Conservation (phyloP, 2,888 invertebrate genomes). For the Lumbricus terrestris region DNA sequence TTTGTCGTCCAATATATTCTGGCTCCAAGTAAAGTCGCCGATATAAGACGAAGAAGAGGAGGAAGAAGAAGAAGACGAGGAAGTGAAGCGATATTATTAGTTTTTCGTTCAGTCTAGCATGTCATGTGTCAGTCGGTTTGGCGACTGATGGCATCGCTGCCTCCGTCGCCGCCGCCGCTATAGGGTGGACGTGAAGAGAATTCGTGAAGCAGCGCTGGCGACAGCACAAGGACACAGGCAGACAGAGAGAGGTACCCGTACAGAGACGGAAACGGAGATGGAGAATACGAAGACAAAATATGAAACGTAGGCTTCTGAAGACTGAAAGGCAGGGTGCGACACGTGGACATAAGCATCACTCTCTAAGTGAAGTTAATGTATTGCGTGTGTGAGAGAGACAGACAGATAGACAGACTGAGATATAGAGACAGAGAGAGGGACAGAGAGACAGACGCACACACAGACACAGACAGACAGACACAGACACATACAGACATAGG, state of each 20-base stretch:
- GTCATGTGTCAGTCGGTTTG: not conserved
- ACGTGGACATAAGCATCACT: not conserved
- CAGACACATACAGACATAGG: not conserved
- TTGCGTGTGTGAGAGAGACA: not conserved
- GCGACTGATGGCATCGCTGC: not conserved
- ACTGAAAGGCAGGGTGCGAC: not conserved
- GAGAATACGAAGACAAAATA: no score
- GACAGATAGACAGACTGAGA: not conserved
- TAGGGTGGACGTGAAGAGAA: not conserved
- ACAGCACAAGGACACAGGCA: not conserved
- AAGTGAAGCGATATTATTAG: slow-evolving; percentile 3
- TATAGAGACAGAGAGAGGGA: not conserved
- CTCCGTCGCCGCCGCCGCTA: no score
- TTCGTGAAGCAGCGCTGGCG: not conserved
- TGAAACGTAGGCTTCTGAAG: no score
- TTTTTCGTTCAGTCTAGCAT: slow-evolving; percentile 3
- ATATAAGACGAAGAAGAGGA: not conserved
- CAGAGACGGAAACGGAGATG: not conserved
- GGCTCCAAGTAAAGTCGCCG: not conserved
- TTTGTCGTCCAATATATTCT: not conserved
- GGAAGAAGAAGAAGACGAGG: not conserved
- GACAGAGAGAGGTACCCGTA: not conserved
- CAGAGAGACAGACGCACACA: not conserved
- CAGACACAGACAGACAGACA: not conserved
- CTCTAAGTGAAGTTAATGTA: not conserved